Evolutionary conservation across 2,113 vertebrate species (phyloP), one percentile per base, ranked within the genome.

Genomic region (Rissa tridactyla): DNA sequence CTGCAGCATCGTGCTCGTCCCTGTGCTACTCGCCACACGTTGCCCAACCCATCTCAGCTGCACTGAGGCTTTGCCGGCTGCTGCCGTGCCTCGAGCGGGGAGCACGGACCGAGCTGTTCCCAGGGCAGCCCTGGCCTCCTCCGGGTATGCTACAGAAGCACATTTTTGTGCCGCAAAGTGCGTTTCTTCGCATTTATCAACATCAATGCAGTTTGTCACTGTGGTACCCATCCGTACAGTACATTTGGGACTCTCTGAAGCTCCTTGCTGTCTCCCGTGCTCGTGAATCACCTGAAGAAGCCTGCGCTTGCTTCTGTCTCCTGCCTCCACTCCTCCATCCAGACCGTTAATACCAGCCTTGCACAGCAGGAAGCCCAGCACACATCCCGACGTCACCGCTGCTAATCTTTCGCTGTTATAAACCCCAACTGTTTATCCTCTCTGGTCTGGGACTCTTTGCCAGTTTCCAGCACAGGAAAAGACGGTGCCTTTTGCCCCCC

Each of bases 41-140:
- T 2, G 0, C 38, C n/a, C 13, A 1, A 4, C 26, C 42, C 3
- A 0, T 27, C 52, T 38, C 0, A 0, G 32, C 64, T 64, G 13
- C 40, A 12, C 3, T 0, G 1, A 29, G 36, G 21, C 25, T 70
- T 38, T 18, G 1, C 21, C 0, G 0, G 20, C 21, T 1, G 0
- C 70, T 64, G n/a, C 46, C 42, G 26, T 27, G 4, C 23, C 57
- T 61, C 5, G 7, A 65, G 22, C 20, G 49, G 73, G 13, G 34
- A 62, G 1, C 4, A 3, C 42, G 38, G 44, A 17, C 58, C 0
- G 0, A 62, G 27, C 44, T 57, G 22, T 5, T 76, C 58, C 54
- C 5, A 2, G 30, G 32, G 30, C 20, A 8, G 42, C 72, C 49
- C 19, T 5, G 6, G 34, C 26, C 47, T 44, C 46, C 71, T 38